Percentiles rank a stretch among this genome's conserved stretches.
These are phyloP conservation scores for Ariolimax columbianus DNA, from an alignment of 2,888 invertebrate genomes.

Conservation along the genomic window DNA sequence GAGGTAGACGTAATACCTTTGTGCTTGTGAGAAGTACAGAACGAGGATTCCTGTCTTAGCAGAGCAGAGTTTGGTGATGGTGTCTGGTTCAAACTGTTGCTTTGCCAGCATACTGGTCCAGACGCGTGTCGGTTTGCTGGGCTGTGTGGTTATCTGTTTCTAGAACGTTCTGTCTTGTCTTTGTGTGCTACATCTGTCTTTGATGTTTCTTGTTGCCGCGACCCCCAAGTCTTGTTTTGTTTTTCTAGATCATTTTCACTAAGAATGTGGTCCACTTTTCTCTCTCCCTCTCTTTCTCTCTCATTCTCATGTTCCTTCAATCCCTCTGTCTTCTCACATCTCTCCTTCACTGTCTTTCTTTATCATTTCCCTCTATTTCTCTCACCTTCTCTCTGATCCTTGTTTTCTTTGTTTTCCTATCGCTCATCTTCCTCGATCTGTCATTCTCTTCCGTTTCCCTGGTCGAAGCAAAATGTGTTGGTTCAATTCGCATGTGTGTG, in stretches of 20 bases:
- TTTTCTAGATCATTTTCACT: background rate
- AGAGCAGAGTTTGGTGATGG: too few species aligned
- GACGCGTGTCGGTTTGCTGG: too few species aligned
- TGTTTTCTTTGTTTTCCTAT: background rate
- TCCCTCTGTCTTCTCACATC: background rate
- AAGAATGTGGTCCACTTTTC: too few species aligned
- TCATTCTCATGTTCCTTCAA: background rate
- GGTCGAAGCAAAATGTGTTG: too few species aligned
- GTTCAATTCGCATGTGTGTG: too few species aligned
- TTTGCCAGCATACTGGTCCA: too few species aligned
- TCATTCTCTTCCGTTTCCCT: too few species aligned
- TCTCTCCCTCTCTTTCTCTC: background rate
- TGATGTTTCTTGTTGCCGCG: background rate
- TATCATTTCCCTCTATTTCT: background rate
- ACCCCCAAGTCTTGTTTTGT: background rate
- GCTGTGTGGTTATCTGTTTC: background rate
- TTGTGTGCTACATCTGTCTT: background rate
- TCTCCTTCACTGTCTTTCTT: background rate
- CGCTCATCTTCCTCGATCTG: background rate
- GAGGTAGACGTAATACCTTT: too few species aligned
- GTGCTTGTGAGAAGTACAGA: too few species aligned
- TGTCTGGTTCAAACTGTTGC: too few species aligned
- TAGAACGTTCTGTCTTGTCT: background rate
- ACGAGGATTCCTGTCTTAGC: too few species aligned
- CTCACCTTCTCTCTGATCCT: background rate